These are phyloP conservation scores for Ornithoptera alexandrae DNA, from an alignment of 2,888 invertebrate genomes.

Conservation along the genomic window DNA sequence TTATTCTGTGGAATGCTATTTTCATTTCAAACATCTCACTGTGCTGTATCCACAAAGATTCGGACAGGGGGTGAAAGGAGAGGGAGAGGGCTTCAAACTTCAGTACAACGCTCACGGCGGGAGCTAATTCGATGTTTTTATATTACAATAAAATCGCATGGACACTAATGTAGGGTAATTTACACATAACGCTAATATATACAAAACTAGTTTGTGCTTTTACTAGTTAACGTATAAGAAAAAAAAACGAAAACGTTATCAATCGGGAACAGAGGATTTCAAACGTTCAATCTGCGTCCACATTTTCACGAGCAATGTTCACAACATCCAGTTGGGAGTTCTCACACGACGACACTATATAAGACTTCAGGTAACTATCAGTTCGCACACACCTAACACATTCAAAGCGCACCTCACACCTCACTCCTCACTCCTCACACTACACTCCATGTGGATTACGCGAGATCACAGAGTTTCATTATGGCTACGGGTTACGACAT, in stretches of 20 bases:
- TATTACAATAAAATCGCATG: slow-evolving; percentile 61
- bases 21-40: slow-evolving; percentile 68
- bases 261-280: slow-evolving; percentile 30
- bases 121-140: slow-evolving; percentile 71
- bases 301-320: slow-evolving; percentile 34
- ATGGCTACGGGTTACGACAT: slow-evolving; percentile 65
- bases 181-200: slow-evolving; percentile 77
- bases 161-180: slow-evolving; percentile 67
- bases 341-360: slow-evolving; percentile 54
- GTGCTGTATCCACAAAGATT: slow-evolving; percentile 52
- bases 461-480: slow-evolving; percentile 76
- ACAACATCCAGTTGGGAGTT: slow-evolving; percentile 49
- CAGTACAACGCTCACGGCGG: slow-evolving; percentile 72
- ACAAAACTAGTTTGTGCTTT: slow-evolving; percentile 76
- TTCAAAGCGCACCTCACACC: slow-evolving; percentile 73
- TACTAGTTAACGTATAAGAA: slow-evolving; percentile 59
- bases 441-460: slow-evolving; percentile 64
- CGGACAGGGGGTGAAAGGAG: slow-evolving; percentile 39
- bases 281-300: slow-evolving; percentile 25
- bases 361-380: slow-evolving; percentile 65
- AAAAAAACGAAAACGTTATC: slow-evolving; percentile 45
- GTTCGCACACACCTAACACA: slow-evolving; percentile 68
- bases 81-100: slow-evolving; percentile 56
- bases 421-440: slow-evolving; percentile 50
- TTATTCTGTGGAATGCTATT: slow-evolving; percentile 72